Conservation (phyloP, 2,113 vertebrate genomes). For the Tonatia bakeri region DNA sequence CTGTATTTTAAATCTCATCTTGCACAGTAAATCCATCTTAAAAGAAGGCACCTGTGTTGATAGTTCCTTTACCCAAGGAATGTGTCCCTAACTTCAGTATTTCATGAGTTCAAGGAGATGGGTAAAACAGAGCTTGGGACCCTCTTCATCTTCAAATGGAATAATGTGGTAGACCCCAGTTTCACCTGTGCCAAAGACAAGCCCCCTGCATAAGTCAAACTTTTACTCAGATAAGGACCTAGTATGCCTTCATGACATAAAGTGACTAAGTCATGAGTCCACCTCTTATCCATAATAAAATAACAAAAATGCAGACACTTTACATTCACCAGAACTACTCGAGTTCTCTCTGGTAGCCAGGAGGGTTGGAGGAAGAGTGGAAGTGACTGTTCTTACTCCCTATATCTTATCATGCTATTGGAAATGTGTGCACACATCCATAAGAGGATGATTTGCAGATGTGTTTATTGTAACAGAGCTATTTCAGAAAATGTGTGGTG, state of each 20-base stretch:
- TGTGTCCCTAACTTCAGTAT: background rate
- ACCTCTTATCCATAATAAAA: conserved; percentile 6
- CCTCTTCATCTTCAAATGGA: background rate
- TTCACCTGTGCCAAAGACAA: background rate
- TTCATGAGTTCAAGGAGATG: background rate
- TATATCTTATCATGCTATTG: background rate
- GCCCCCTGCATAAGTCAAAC: background rate
- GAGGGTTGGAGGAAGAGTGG: background rate
- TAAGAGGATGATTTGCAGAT: conserved; percentile 52
- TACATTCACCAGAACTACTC: background rate
- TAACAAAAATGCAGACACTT: background rate
- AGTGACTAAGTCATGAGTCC: background rate
- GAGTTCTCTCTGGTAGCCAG: background rate
- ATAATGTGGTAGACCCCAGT: background rate
- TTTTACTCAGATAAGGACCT: background rate
- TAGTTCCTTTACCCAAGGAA: background rate
- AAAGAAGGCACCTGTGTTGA: background rate
- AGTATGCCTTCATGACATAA: background rate
- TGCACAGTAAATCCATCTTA: background rate
- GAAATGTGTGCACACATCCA: conserved; percentile 47
- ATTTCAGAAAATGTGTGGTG: conserved; percentile 67
- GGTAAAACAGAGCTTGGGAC: background rate
- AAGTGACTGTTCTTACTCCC: background rate
- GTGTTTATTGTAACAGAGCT: conserved; percentile 54
- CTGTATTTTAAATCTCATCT: background rate